Evolutionary conservation across 2,113 vertebrate species (phyloP).

Genomic region (Nibea coibor): DNA sequence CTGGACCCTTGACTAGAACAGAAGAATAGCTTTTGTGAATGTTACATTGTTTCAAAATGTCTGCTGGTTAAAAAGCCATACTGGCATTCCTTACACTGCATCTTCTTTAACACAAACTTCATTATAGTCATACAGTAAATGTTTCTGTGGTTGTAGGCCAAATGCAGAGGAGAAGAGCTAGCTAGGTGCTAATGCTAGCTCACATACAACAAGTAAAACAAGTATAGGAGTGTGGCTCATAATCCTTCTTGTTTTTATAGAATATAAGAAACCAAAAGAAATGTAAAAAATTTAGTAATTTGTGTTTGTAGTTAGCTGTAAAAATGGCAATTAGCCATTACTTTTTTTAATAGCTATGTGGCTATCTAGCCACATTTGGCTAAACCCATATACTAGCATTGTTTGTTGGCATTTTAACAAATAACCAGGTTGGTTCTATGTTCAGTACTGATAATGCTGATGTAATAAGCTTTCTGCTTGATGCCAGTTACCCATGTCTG

Average conservation of each 20-base stretch:
- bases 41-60: neutral
- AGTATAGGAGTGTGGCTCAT: no score
- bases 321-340: neutral
- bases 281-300: neutral
- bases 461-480: neutral
- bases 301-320: neutral
- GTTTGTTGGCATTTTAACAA: neutral
- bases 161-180: neutral
- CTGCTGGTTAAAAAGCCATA: no score
- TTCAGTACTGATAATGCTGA: neutral
- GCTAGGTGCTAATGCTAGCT: neutral
- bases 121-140: neutral
- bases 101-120: neutral
- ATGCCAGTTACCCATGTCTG: neutral
- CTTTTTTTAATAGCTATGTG: neutral
- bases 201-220: no score
- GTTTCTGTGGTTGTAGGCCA: neutral
- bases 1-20: neutral
- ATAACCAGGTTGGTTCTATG: neutral
- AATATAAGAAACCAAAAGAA: neutral
- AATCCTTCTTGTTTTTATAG: no score
- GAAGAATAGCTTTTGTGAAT: conserved; percentile 5
- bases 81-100: no score
- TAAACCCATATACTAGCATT: neutral
- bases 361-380: neutral